Percentiles rank a stretch among this genome's conserved stretches.
Conservation (phyloP, 2,797 vertebrate genomes). For the Dendrocincla fuliginosa region DNA sequence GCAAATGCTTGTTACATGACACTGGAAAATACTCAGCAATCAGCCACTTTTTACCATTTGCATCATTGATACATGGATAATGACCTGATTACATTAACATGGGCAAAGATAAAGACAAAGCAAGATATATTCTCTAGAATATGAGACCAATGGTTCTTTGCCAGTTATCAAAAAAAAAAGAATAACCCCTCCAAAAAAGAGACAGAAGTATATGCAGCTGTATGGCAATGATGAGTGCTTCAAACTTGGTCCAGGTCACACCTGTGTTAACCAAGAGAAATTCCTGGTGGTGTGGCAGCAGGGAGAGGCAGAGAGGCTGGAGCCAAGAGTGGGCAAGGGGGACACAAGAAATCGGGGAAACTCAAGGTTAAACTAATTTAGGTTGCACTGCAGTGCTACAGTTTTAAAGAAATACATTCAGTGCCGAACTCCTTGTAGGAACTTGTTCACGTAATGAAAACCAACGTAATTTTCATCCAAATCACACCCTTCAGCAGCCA, state of each 20-base stretch:
- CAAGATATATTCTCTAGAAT: not conserved
- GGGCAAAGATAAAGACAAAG: not conserved
- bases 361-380: not conserved
- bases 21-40: not conserved
- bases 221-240: not conserved
- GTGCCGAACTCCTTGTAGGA: not conserved
- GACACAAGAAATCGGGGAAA: not conserved
- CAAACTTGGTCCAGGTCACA: not conserved
- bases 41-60: not conserved
- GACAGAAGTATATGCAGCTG: not conserved
- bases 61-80: accelerated
- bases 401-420: not conserved
- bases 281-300: not conserved
- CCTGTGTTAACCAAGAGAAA: not conserved
- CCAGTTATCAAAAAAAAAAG: not conserved
- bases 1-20: not conserved
- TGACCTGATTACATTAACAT: accelerated
- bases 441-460: not conserved
- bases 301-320: not conserved
- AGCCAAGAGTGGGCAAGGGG: not conserved
- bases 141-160: not conserved
- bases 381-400: accelerated
- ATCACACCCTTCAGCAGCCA: not conserved
- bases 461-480: not conserved
- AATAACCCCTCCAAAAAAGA: not conserved